Conservation (phyloP, 2,888 invertebrate species). For the Apamea epomidion region DNA sequence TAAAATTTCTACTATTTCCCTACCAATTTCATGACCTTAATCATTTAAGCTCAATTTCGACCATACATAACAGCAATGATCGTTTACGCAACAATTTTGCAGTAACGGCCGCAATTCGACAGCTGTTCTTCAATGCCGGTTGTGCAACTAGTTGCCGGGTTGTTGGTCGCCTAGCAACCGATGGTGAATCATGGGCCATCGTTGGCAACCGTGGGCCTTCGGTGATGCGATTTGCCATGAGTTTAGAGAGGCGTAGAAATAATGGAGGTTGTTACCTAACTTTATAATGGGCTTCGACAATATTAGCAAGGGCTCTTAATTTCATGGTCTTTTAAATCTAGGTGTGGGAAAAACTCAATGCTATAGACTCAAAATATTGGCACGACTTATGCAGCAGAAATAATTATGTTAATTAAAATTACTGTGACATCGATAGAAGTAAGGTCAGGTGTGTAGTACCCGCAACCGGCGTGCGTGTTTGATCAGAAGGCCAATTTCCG, state of each 20-base stretch:
- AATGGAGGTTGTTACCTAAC: slow-evolving; percentile 26
- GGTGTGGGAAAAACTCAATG: background rate
- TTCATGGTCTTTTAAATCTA: background rate
- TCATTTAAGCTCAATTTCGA: slow-evolving; percentile 1
- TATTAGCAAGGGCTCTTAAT: background rate
- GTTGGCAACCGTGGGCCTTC: slow-evolving; percentile 42
- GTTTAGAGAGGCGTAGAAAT: slow-evolving; percentile 43
- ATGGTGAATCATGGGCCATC: slow-evolving; percentile 33
- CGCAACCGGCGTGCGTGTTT: too few species aligned
- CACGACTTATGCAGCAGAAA: background rate
- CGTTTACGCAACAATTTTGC: slow-evolving; percentile 59
- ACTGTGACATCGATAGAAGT: background rate
- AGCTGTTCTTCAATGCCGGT: slow-evolving; percentile 60
- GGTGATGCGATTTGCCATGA: slow-evolving; percentile 41
- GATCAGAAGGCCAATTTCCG: too few species aligned
- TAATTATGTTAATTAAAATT: background rate
- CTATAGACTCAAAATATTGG: background rate
- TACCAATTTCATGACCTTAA: background rate
- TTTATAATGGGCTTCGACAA: slow-evolving; percentile 3
- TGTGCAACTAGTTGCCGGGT: slow-evolving; percentile 47
- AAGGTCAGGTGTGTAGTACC: too few species aligned
- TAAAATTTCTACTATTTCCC: background rate
- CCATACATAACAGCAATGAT: slow-evolving; percentile 23
- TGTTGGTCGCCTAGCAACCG: slow-evolving; percentile 59
- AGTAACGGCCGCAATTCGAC: slow-evolving; percentile 53